phyloP scores from a whole-genome alignment of 2,797 vertebrate species.

The Acanthurus lineatus region DNA sequence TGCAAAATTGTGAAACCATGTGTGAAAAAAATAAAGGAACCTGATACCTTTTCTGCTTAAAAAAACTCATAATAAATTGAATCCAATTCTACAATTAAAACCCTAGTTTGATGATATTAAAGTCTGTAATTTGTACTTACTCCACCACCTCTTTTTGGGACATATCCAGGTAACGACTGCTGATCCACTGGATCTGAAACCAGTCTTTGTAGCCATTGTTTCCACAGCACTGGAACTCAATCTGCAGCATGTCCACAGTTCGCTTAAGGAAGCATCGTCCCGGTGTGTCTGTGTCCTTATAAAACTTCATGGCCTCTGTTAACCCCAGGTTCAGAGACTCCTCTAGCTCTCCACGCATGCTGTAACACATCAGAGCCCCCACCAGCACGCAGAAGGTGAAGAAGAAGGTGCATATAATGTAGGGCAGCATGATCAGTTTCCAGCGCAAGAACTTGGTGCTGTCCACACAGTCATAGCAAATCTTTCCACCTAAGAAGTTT shows the following conservation, averaged over 20 bases:
- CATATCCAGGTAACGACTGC: slow-evolving; percentile 92
- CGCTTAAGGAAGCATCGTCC: slow-evolving; percentile 93
- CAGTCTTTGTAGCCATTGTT: slow-evolving; percentile 92
- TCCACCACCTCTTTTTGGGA: slow-evolving; percentile 89
- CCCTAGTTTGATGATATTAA: not conserved
- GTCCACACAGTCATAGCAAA: slow-evolving; percentile 94
- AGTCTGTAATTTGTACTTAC: slow-evolving; percentile 84
- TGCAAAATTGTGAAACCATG: too few species aligned
- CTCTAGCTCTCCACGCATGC: slow-evolving; percentile 90
- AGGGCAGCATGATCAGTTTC: slow-evolving; percentile 93
- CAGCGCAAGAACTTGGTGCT: slow-evolving; percentile 91
- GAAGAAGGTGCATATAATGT: slow-evolving; percentile 92
- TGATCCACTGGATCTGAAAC: slow-evolving; percentile 96
- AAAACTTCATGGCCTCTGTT: slow-evolving; percentile 89
- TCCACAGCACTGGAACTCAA: slow-evolving; percentile 93
- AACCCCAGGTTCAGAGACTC: slow-evolving; percentile 89
- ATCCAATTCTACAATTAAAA: too few species aligned
- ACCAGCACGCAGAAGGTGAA: slow-evolving; percentile 92
- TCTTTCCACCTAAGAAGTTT: slow-evolving; percentile 94
- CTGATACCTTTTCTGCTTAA: too few species aligned
- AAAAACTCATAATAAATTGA: too few species aligned
- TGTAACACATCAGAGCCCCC: slow-evolving; percentile 94
- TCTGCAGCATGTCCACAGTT: slow-evolving; percentile 91
- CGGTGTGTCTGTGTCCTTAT: slow-evolving; percentile 94
- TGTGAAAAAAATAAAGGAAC: too few species aligned